phyloP scores from a whole-genome alignment of 2,113 vertebrate species.

The Rhynchomys soricoides region DNA sequence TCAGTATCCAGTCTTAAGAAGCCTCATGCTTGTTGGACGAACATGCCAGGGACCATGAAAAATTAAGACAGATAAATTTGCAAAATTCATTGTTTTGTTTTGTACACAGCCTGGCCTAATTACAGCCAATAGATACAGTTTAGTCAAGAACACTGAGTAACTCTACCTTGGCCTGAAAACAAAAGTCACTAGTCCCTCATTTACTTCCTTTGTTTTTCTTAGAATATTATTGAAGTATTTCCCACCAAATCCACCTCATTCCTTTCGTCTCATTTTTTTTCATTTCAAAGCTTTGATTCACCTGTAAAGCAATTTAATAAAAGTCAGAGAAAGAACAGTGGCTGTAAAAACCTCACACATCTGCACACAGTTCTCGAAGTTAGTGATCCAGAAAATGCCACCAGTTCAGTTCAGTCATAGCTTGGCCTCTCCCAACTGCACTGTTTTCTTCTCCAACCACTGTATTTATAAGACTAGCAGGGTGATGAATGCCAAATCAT shows the following conservation, averaged over 20 bases:
- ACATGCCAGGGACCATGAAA: conserved; percentile 69
- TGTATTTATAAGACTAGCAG: conserved; percentile 62
- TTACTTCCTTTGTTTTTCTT: conserved; percentile 71
- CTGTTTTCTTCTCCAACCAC: conserved; percentile 45
- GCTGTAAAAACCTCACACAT: conserved; percentile 62
- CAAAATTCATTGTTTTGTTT: conserved; percentile 82
- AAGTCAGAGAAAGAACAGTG: conserved; percentile 49
- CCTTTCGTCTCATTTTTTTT: background rate
- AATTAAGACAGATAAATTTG: conserved; percentile 58
- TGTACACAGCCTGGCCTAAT: conserved; percentile 78
- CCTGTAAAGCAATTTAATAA: conserved; percentile 79
- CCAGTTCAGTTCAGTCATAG: conserved; percentile 64
- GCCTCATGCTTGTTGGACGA: conserved; percentile 38
- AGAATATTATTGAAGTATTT: conserved; percentile 63
- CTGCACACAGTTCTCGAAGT: conserved; percentile 44
- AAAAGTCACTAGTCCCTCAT: conserved; percentile 72
- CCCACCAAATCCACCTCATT: conserved; percentile 62
- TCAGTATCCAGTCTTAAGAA: conserved; percentile 72
- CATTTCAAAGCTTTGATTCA: conserved; percentile 76
- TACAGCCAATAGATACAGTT: conserved; percentile 77
- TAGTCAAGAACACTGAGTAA: conserved; percentile 55
- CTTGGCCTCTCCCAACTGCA: conserved; percentile 50
- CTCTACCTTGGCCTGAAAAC: conserved; percentile 37
- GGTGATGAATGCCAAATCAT: conserved; percentile 29
- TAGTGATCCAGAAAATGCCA: conserved; percentile 69